These are phyloP conservation scores for Galaxias olidus DNA, from an alignment of 2,797 vertebrate genomes.

Conservation along the genomic window DNA sequence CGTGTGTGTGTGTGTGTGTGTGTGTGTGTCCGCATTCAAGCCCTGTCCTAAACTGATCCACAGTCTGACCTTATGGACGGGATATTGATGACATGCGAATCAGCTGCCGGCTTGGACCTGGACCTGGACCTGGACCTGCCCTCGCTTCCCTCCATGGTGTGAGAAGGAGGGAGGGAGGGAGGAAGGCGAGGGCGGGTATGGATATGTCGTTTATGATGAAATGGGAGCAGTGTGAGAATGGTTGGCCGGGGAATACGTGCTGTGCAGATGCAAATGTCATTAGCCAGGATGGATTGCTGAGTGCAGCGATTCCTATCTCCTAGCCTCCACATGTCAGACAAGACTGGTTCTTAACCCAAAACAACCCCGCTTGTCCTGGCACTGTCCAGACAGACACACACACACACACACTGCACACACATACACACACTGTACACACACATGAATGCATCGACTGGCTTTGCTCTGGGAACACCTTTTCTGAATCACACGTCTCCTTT, in stretches of 20 bases:
- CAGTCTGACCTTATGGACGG: background rate
- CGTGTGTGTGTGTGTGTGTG: conserved; percentile 18
- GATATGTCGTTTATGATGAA: conserved; percentile 4
- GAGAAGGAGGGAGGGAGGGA: background rate
- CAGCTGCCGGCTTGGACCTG: background rate
- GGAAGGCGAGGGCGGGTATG: background rate
- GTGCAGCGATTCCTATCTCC: conserved; percentile 45
- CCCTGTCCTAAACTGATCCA: conserved; percentile 4
- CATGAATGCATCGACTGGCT: conserved; percentile 6
- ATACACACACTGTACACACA: conserved; percentile 18
- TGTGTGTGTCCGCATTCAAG: background rate
- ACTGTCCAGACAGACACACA: background rate
- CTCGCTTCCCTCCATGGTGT: conserved; percentile 2
- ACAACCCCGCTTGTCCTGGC: conserved; percentile 10
- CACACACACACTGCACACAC: conserved; percentile 6
- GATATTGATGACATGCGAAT: background rate
- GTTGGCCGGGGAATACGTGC: conserved; percentile 37
- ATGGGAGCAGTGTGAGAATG: conserved; percentile 22
- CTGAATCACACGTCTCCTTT: conserved; percentile 42
- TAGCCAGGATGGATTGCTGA: conserved; percentile 57
- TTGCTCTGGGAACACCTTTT: conserved; percentile 38
- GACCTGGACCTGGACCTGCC: background rate
- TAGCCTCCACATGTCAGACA: conserved; percentile 39
- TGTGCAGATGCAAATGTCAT: conserved; percentile 61
- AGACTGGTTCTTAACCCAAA: conserved; percentile 18